Evolutionary conservation across 2,113 vertebrate genomes (phyloP), one percentile per base, ranked within the genome.

Genomic region (Regulus satrapa): DNA sequence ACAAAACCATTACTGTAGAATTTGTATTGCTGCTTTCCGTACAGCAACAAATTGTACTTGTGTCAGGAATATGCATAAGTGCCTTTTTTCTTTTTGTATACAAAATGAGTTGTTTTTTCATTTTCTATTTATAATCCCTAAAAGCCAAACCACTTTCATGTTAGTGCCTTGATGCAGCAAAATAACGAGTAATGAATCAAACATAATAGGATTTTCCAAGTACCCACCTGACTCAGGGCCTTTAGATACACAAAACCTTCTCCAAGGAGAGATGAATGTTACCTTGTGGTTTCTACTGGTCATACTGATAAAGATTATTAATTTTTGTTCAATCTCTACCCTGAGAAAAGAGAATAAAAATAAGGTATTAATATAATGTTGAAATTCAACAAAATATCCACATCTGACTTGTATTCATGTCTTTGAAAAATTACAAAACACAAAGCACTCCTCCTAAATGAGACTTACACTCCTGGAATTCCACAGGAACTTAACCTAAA

Each of bases 1-100:
- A 87, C 77, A 73, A 88, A 97, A 78, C 10, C 43, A 77, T 96
- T 92, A 71, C n/a, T 64, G 74, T 49, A 73, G 88, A 89, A 94
- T 83, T 73, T 87, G 54, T 78, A 92, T 93, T 87, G 63, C 36
- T 85, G 40, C 55, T 87, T 94, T 94, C 41, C 62, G 31, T 59
- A 41, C 4, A 58, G 58, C 29, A 83, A 68, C 25, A 94, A 76
- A 92, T 66, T 80, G 32, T 66, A 23, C 14, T 80, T 0, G 0
- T 78, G 49, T 88, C n/a, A 85, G 67, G 67, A 88, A 77, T 75
- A 83, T 40, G 29, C 28, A 32, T 62, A 77, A 94, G 34, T 3
- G 3, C 6, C 18, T 84, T 95, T 94, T 93, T 82, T 62, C 26
- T 59, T 68, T 94, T 87, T 85, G 12, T 74, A 34, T 54, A 36